A percentile compares a stretch with the other conserved stretches of the same genome.
Conservation (phyloP, 2,113 vertebrate species). For the Varanus salvator region DNA sequence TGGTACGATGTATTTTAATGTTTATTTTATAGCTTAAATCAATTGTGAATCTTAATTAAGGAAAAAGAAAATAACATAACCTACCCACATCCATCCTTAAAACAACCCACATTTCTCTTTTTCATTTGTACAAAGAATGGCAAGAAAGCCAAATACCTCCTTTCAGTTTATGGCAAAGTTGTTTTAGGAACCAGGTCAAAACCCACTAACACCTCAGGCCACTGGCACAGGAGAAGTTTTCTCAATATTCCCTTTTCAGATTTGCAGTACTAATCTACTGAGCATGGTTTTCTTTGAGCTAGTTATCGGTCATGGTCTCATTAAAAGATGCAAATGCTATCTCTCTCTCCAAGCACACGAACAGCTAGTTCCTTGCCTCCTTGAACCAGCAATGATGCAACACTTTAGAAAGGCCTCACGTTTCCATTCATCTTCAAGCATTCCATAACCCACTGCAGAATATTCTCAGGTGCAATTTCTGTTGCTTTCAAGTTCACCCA, state of each 20-base stretch:
- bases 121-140: neutral
- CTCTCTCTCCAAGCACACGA: slow-evolving; percentile 15
- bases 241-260: slow-evolving; percentile 22
- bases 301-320: slow-evolving; percentile 46
- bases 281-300: neutral
- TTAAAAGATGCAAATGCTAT: slow-evolving; percentile 45
- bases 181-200: neutral
- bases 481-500: slow-evolving; percentile 79
- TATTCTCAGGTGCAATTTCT: slow-evolving; percentile 72
- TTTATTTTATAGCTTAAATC: neutral
- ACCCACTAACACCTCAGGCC: neutral
- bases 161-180: neutral
- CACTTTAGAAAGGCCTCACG: slow-evolving; percentile 64
- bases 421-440: slow-evolving; percentile 74
- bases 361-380: slow-evolving; percentile 42
- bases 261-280: neutral
- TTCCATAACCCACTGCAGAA: slow-evolving; percentile 64
- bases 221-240: neutral
- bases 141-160: neutral
- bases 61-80: neutral
- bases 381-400: slow-evolving; percentile 59
- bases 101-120: neutral
- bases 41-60: neutral
- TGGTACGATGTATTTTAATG: neutral
- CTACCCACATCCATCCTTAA: neutral